Evolutionary conservation across 2,888 invertebrate genomes (phyloP).

Genomic region (Rosalia funebris): DNA sequence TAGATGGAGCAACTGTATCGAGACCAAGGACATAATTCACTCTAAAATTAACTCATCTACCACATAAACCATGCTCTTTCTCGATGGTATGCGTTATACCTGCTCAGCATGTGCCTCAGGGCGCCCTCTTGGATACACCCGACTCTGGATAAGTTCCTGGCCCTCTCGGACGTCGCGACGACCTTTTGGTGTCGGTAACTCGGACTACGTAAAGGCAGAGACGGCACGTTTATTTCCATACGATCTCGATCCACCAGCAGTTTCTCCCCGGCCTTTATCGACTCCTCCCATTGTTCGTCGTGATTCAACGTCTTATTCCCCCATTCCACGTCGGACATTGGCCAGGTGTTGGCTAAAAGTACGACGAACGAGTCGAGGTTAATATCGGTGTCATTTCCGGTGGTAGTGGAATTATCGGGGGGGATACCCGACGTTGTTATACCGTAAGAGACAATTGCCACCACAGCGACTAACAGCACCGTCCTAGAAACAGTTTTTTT

Average conservation of each 20-base stretch:
- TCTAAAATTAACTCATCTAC: too few species aligned
- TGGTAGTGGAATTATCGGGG: constrained; percentile 31
- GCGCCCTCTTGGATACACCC: constrained; percentile 78
- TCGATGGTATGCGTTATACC: too few species aligned
- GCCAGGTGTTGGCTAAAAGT: constrained; percentile 43
- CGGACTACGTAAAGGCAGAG: constrained; percentile 69
- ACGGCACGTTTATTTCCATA: constrained; percentile 67
- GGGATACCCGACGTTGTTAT: constrained; percentile 32
- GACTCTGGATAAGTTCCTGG: constrained; percentile 71
- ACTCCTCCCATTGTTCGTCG: constrained; percentile 37
- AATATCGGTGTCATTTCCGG: constrained; percentile 24
- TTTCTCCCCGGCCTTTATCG: constrained; percentile 63
- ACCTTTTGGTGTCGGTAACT: constrained; percentile 78
- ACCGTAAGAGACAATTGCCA: constrained; percentile 43
- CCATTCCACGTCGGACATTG: constrained; percentile 39
- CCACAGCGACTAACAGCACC: constrained; percentile 44
- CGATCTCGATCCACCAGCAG: constrained; percentile 69
- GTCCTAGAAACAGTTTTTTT: constrained; percentile 44
- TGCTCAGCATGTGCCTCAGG: constrained; percentile 64
- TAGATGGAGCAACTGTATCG: too few species aligned
- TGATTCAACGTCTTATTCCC: constrained; percentile 29
- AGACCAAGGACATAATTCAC: too few species aligned
- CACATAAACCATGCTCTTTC: too few species aligned
- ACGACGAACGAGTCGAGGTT: constrained; percentile 30
- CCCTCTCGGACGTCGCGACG: constrained; percentile 70